phyloP scores from a whole-genome alignment of 2,113 vertebrate species.

The Pseudolaguvia tuberculata region DNA sequence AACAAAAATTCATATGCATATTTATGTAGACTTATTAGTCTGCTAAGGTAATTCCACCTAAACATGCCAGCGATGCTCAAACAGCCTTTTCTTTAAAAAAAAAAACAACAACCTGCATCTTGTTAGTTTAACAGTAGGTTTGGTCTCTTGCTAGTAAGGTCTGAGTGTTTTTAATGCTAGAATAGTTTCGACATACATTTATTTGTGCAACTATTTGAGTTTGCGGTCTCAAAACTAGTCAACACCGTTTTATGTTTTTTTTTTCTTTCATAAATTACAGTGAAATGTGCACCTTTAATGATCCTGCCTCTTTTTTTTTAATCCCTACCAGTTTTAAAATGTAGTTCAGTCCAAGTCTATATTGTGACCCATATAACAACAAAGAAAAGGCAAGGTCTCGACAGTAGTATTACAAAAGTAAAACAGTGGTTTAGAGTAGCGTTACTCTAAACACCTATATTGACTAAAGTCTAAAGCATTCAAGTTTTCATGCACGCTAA shows the following conservation, averaged over 20 bases:
- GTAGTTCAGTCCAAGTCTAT: conserved; percentile 61
- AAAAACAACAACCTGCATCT: conserved; percentile 31
- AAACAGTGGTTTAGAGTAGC: conserved; percentile 63
- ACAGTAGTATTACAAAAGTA: conserved; percentile 64
- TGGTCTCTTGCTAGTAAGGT: conserved; percentile 43
- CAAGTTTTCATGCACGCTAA: conserved; percentile 72
- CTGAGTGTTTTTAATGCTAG: conserved; percentile 30
- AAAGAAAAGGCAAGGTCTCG: conserved; percentile 66
- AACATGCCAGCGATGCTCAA: conserved; percentile 19
- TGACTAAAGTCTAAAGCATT: conserved; percentile 70
- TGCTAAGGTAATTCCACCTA: not conserved
- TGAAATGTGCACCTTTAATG: conserved; percentile 73
- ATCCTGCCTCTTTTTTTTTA: conserved; percentile 56
- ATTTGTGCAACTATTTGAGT: conserved; percentile 44
- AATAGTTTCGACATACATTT: conserved; percentile 23
- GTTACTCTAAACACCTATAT: conserved; percentile 66
- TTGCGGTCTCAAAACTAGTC: conserved; percentile 73
- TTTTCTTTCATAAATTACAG: conserved; percentile 50
- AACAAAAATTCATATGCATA: conserved; percentile 32
- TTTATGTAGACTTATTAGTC: conserved; percentile 15
- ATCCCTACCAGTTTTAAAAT: conserved; percentile 52
- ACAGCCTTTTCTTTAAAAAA: conserved; percentile 21
- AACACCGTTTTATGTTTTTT: conserved; percentile 60
- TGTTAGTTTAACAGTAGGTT: conserved; percentile 42
- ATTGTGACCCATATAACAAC: conserved; percentile 64